Conservation (phyloP, 2,113 vertebrate genomes). For the Motacilla tschutschensis region DNA sequence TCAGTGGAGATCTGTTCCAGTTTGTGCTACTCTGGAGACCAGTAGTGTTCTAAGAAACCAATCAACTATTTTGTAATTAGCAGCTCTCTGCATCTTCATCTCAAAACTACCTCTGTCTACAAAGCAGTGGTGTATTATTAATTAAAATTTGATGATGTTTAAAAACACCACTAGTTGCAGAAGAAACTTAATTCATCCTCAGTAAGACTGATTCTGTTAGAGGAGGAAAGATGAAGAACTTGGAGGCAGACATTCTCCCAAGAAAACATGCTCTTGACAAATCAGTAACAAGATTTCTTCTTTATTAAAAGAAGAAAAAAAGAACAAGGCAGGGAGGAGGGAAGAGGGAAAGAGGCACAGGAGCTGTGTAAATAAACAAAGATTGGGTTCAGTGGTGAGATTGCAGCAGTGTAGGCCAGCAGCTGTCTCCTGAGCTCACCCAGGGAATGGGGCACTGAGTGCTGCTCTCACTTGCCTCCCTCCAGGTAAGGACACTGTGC, state of each 20-base stretch:
- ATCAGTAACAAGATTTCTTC: neutral
- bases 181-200: neutral
- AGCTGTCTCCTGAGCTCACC: neutral
- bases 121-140: neutral
- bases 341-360: neutral
- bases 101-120: neutral
- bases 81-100: neutral
- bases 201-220: neutral
- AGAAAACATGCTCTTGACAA: neutral
- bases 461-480: neutral
- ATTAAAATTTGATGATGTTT: neutral
- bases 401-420: neutral
- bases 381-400: neutral
- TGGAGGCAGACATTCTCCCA: neutral
- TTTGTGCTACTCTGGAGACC: neutral
- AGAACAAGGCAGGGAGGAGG: fast-evolving
- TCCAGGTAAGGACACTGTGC: fast-evolving
- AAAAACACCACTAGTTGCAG: neutral
- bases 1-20: neutral
- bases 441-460: fast-evolving
- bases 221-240: neutral
- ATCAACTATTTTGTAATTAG: neutral
- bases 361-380: neutral
- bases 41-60: neutral
- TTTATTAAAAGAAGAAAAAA: neutral